phyloP scores from a whole-genome alignment of 1,140 invertebrate species.

The Stegodyphus mimosarum region DNA sequence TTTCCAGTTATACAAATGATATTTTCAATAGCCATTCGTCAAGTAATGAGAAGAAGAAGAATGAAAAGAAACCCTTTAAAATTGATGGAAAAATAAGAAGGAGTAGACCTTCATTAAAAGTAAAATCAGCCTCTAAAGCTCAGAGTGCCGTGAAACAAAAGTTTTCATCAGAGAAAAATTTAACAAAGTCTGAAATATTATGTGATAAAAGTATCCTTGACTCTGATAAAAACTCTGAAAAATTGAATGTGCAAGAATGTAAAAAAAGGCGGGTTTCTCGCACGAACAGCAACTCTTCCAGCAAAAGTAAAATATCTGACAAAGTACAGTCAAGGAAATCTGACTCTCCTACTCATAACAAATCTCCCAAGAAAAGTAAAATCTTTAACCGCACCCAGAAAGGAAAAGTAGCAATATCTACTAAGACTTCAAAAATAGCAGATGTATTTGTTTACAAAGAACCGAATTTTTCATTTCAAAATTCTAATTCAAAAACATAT shows the following conservation, averaged over 20 bases:
- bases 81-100: not conserved
- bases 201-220: not conserved
- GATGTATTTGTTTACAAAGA: too few relatives aligned
- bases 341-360: not conserved
- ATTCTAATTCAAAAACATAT: not conserved
- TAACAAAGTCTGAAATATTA: not conserved
- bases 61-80: not conserved
- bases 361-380: not conserved
- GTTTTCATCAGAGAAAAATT: not conserved
- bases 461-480: not conserved
- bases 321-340: too few relatives aligned
- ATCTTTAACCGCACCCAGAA: not conserved
- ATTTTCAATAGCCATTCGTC: not conserved
- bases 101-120: not conserved
- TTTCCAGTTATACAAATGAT: conserved; percentile 20
- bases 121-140: not conserved
- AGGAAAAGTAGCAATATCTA: not conserved
- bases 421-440: not conserved
- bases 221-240: not conserved
- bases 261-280: not conserved
- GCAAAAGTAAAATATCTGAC: too few relatives aligned
- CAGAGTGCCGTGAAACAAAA: not conserved
- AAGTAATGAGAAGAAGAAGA: not conserved
- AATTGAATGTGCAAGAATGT: not conserved
- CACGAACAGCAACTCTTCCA: too few relatives aligned